Evolutionary conservation across 2,113 vertebrate genomes (phyloP), one percentile per base, ranked within the genome.

Genomic region (Cheirogaleus medius): DNA sequence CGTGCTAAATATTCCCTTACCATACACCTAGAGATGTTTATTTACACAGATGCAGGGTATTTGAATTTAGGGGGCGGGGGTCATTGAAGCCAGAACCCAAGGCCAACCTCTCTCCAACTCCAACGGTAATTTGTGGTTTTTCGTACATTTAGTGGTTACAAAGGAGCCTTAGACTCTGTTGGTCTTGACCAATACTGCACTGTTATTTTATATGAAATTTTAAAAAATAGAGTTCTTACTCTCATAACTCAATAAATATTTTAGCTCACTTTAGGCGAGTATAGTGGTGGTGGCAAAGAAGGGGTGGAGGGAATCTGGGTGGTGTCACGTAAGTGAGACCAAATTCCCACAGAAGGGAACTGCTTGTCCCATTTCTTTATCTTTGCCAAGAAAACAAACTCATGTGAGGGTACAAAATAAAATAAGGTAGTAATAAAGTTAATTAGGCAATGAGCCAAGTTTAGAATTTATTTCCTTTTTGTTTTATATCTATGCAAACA

Each of bases 101-200:
- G 98, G 97, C 98, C 98, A 98, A 98, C 98, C 98, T 98, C 98
- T 98, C 98, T 99, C 98, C 99, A 98, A 98, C 98, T 99, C 98
- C 99, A 98, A 98, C 98, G 98, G 99, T 99, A 99, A 99, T 99
- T 99, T 99, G 99, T 99, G 99, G 99, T 99, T 99, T 99, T 98
- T 98, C 99, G 98, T 98, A 99, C 98, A 98, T 99, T 99, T 98
- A 98, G 97, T 98, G 98, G 99, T 98, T 98, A 99, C 99, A 99
- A 99, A 99, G 99, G 99, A 98, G 98, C 94, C 98, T 99, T 99
- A 99, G 99, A 99, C 98, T 98, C 95, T 98, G 98, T 98, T 98
- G 99, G 98, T 98, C 98, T 99, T 95, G 97, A 98, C 98, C 98
- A 98, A 99, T 85, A 98, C 96, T 97, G 97, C 97, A 98, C 98